These are phyloP conservation scores for Sebastes cheni DNA, from an alignment of 2,797 vertebrate genomes.

Conservation along the genomic window DNA sequence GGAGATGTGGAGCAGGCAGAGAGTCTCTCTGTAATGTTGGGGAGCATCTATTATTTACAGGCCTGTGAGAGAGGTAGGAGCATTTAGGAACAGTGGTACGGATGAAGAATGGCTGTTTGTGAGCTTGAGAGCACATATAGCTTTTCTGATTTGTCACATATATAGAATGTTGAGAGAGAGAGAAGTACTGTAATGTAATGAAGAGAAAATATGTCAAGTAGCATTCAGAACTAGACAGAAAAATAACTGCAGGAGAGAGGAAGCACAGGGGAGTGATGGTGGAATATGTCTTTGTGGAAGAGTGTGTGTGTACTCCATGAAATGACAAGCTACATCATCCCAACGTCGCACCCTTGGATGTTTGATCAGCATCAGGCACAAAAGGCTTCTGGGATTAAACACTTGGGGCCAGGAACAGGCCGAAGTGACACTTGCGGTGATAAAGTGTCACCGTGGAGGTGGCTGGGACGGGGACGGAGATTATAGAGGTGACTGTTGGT, in stretches of 20 bases:
- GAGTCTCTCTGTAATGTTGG: conserved; percentile 60
- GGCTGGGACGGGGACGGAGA: conserved; percentile 37
- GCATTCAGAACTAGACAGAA: conserved; percentile 28
- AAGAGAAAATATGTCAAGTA: conserved; percentile 29
- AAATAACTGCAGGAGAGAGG: conserved; percentile 23
- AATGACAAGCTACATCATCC: conserved; percentile 55
- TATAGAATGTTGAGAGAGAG: conserved; percentile 28
- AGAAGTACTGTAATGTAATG: not conserved
- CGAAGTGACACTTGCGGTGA: conserved; percentile 52
- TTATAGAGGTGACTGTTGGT: conserved; percentile 53
- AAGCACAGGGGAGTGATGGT: not conserved
- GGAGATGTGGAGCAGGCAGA: conserved; percentile 54
- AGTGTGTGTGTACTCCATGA: not conserved
- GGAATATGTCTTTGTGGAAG: conserved; percentile 23
- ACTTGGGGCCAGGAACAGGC: conserved; percentile 22
- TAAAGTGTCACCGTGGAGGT: conserved; percentile 44
- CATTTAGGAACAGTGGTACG: conserved; percentile 48
- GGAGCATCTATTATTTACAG: conserved; percentile 79
- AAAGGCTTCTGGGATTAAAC: conserved; percentile 57
- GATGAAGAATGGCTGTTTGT: conserved; percentile 52
- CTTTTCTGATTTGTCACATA: conserved; percentile 51
- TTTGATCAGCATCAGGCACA: conserved; percentile 54
- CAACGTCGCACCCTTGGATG: not conserved
- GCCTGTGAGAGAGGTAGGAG: conserved; percentile 56
- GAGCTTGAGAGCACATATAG: conserved; percentile 31